Evolutionary conservation across 1,140 invertebrate species (phyloP).

Genomic region (Aradophagus sp.): DNA sequence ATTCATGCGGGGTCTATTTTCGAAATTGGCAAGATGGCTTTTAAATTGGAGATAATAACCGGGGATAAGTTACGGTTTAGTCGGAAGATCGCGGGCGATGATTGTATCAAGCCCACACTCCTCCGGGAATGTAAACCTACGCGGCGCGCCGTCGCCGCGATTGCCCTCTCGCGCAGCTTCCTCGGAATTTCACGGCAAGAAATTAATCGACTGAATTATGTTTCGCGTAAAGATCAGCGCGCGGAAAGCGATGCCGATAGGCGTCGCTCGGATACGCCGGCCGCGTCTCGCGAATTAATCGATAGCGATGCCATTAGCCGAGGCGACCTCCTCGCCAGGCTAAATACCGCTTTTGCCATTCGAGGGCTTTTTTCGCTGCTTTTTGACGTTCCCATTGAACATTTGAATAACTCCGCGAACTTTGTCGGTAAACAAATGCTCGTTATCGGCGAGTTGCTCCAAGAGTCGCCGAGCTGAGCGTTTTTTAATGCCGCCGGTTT

Average conservation of each 20-base stretch:
- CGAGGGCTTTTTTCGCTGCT: slow-evolving; percentile 26
- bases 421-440: too few relatives aligned
- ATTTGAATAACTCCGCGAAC: too few relatives aligned
- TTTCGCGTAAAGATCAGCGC: slow-evolving; percentile 34
- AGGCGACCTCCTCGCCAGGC: slow-evolving; percentile 16
- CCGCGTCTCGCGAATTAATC: slow-evolving; percentile 31
- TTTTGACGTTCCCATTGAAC: too few relatives aligned
- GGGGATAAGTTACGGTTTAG: slow-evolving; percentile 44
- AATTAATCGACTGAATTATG: slow-evolving; percentile 54
- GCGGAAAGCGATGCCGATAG: slow-evolving; percentile 26
- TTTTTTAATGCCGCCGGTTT: too few relatives aligned
- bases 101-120: slow-evolving; percentile 45
- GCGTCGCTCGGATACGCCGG: slow-evolving; percentile 18
- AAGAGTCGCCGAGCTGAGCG: too few relatives aligned
- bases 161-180: slow-evolving; percentile 34
- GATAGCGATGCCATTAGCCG: slow-evolving; percentile 20
- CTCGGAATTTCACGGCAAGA: slow-evolving; percentile 39
- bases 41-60: slow-evolving; percentile 54
- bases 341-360: slow-evolving; percentile 17
- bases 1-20: slow-evolving; percentile 31
- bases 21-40: slow-evolving; percentile 42
- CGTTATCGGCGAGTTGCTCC: too few relatives aligned
- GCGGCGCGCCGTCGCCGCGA: slow-evolving; percentile 10
- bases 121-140: slow-evolving; percentile 32
- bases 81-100: slow-evolving; percentile 37